Conservation (phyloP, 2,888 invertebrate species). For the Tetragonisca angustula region DNA sequence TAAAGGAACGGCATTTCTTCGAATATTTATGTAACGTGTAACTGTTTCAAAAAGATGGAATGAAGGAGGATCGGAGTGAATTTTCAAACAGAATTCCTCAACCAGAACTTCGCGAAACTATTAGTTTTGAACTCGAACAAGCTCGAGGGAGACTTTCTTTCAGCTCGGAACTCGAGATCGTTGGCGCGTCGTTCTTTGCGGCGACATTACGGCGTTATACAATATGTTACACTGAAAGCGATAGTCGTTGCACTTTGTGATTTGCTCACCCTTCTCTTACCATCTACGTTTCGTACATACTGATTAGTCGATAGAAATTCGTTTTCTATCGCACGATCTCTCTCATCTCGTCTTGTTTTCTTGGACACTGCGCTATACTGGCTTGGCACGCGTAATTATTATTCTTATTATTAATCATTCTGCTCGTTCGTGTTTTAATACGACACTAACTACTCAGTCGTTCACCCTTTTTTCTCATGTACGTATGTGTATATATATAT, state of each 20-base stretch:
- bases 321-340: conserved; percentile 29
- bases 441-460: conserved; percentile 79
- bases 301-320: conserved; percentile 39
- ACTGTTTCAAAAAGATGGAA: no score
- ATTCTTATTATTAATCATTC: conserved; percentile 39
- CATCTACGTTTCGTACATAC: conserved; percentile 25
- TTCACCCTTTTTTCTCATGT: conserved; percentile 71
- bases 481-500: conserved; percentile 26
- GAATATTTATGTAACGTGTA: no score
- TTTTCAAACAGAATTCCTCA: no score
- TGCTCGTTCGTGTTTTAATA: conserved; percentile 60
- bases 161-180: conserved; percentile 44
- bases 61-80: no score
- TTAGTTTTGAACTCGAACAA: conserved; percentile 13
- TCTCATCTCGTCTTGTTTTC: conserved; percentile 24
- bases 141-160: conserved; percentile 3
- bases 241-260: conserved; percentile 79
- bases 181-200: conserved; percentile 59
- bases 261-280: conserved; percentile 52
- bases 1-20: no score
- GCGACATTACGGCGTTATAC: conserved; percentile 70
- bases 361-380: conserved; percentile 66
- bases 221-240: conserved; percentile 82
- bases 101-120: neutral
- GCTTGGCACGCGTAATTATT: conserved; percentile 76